A percentile compares a stretch with the other conserved stretches of the same genome.
Evolutionary conservation across 2,888 invertebrate genomes (phyloP).

Genomic region (Cantharis nigra): DNA sequence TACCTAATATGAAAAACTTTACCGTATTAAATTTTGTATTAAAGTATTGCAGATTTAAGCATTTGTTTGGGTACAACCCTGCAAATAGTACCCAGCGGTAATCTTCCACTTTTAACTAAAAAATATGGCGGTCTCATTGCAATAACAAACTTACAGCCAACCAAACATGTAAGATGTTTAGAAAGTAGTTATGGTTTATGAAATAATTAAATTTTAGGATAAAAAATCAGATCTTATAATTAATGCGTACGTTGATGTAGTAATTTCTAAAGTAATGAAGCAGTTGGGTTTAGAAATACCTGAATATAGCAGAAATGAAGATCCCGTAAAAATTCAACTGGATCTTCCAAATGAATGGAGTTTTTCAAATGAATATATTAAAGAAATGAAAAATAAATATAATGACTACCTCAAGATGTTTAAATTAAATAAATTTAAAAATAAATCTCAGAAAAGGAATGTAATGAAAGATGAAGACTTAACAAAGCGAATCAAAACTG

Average conservation of each 20-base stretch:
- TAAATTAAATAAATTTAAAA: conserved; percentile 15
- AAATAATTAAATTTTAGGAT: conserved; percentile 64
- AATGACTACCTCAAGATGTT: conserved; percentile 14
- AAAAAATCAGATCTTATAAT: conserved; percentile 89
- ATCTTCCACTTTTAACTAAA: conserved; percentile 83
- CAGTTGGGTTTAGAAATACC: conserved; percentile 75
- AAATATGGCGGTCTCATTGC: conserved; percentile 87
- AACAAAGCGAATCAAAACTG: neutral
- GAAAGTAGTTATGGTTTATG: neutral
- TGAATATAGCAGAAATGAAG: conserved; percentile 66
- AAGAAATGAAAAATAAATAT: conserved; percentile 17
- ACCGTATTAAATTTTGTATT: conserved; percentile 45
- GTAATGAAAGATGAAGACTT: neutral
- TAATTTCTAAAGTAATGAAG: conserved; percentile 76
- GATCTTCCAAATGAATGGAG: conserved; percentile 69
- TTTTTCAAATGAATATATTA: conserved; percentile 5
- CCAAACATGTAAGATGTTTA: conserved; percentile 80
- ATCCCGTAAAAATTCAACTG: conserved; percentile 67
- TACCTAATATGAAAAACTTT: neutral
- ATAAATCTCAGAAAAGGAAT: conserved; percentile 13
- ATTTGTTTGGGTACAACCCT: conserved; percentile 96
- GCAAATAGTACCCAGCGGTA: conserved; percentile 97
- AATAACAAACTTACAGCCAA: conserved; percentile 96
- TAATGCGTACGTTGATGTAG: conserved; percentile 85
- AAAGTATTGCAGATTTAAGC: conserved; percentile 88